Evolutionary conservation across 2,888 invertebrate genomes (phyloP), one percentile per base, ranked within the genome.

Genomic region (Drosophila rubida): DNA sequence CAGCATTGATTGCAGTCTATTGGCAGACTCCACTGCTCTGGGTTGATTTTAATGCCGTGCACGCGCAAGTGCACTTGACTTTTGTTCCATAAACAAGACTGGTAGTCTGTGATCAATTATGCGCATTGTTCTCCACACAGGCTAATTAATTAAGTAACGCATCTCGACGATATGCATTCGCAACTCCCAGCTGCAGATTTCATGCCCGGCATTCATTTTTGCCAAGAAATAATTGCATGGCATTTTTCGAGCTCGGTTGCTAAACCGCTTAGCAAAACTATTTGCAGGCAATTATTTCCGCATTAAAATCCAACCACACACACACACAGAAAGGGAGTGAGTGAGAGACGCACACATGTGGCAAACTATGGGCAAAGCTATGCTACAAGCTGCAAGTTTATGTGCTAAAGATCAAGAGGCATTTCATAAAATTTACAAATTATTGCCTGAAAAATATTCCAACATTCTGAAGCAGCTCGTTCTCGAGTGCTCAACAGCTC

Each of bases 261-360:
- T 71, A 75, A 75, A 67, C 60, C 75, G 75, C 76, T 75, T 75
- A 64, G 61, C 48, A 60, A 69, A 80, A 84, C 79, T 78, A 84
- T 80, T 76, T 74, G 63, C 62, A 59, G 79, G 82, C 82, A 85
- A 85, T 85, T 81, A 81, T 76, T 82, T 77, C 44, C 66, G 74
- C 68, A 81, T 85, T 84, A 78, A 74, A 78, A 71, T 58, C 63
- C 45, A 73, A 81, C 72, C 75, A 55, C 64, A 74, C 65, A 49
- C 50, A 58, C 14, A 35, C 16, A 51, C 19, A 48, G n/a, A n/a
- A n/a, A n/a, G n/a, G n/a, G n/a, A n/a, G n/a, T n/a, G n/a, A n/a
- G n/a, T n/a, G n/a, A n/a, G n/a, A n/a, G 19, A 50, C 11, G 32
- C 35, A 48, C 37, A 48, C 19, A 27, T 22, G 41, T 11, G 32